A percentile compares a stretch with the other conserved stretches of the same genome.
Conservation (phyloP, 37 sponge, comb jelly and placozoan genomes). For the Ianthella basta region DNA sequence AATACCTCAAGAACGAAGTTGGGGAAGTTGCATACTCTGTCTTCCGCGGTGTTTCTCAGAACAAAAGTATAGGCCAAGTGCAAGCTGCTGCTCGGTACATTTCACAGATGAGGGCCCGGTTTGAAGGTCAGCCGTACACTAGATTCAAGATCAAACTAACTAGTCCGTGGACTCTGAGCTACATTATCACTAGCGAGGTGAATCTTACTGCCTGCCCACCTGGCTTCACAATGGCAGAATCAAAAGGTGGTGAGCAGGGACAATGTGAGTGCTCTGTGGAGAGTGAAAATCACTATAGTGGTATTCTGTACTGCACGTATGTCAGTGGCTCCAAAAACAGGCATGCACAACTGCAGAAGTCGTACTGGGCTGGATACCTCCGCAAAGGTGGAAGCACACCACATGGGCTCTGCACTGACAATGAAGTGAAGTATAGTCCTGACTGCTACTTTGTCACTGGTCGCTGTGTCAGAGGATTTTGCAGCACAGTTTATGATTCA, state of each 20-base stretch:
- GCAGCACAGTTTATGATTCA: background rate
- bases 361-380: slow-evolving; percentile 8
- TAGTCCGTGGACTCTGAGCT: background rate
- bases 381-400: too few relatives aligned
- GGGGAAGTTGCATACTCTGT: background rate
- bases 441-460: background rate
- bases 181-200: background rate
- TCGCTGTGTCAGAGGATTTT: background rate
- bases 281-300: background rate
- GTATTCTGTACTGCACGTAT: background rate
- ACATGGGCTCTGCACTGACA: background rate
- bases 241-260: too few relatives aligned
- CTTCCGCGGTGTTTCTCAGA: background rate
- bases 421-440: background rate
- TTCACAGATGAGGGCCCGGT: background rate
- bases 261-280: background rate
- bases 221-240: background rate
- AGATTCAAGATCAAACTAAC: background rate
- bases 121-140: background rate
- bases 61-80: background rate
- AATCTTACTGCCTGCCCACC: background rate
- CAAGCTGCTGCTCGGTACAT: background rate
- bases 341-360: background rate
- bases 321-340: background rate
- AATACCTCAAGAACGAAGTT: background rate